Evolutionary conservation across 2,113 vertebrate genomes (phyloP).

Genomic region (Tragelaphus imberbis): DNA sequence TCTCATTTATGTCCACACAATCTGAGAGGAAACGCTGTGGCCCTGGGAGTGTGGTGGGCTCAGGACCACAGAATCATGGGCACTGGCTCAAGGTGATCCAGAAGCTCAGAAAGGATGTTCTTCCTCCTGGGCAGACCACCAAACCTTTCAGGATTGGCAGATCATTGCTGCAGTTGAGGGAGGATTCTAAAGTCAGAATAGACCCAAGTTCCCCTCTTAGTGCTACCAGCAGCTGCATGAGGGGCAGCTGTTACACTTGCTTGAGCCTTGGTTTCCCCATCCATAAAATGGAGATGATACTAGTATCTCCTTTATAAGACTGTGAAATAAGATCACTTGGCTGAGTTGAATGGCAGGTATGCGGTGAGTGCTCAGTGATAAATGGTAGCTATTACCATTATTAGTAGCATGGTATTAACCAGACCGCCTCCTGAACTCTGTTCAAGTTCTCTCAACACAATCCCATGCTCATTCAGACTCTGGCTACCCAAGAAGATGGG

Average conservation of each 20-base stretch:
- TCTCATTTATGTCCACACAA: not conserved
- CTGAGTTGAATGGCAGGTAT: not conserved
- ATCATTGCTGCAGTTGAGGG: not conserved
- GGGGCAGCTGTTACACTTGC: not conserved
- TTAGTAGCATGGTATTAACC: not conserved
- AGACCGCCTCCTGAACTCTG: too few species aligned
- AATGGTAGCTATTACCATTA: not conserved
- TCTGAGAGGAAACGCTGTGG: not conserved
- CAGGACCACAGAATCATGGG: not conserved
- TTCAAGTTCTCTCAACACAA: not conserved
- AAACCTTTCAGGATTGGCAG: not conserved
- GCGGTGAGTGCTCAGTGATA: not conserved
- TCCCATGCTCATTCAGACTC: not conserved
- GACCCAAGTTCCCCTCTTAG: not conserved
- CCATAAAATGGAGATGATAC: not conserved
- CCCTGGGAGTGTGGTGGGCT: not conserved
- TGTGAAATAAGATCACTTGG: not conserved
- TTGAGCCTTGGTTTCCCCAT: not conserved
- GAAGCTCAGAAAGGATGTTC: not conserved
- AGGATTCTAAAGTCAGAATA: not conserved
- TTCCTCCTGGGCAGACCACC: not conserved
- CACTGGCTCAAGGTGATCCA: not conserved
- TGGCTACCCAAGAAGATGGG: not conserved
- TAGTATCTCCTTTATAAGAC: not conserved
- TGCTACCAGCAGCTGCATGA: not conserved